phyloP scores from a whole-genome alignment of 2,797 vertebrate genomes.

The Galago senegalensis region DNA sequence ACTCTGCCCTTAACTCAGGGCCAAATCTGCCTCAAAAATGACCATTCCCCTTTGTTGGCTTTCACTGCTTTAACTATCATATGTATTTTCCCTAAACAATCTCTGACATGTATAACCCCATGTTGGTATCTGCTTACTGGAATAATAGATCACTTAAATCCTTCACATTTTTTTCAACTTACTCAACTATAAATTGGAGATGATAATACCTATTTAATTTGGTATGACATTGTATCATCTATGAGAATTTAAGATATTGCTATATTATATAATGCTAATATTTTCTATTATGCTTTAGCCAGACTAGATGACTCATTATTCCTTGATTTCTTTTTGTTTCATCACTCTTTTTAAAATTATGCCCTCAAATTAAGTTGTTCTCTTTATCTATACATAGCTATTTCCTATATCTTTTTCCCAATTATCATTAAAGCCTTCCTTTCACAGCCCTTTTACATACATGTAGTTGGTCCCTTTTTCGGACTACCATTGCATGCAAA shows the following conservation, averaged over 20 bases:
- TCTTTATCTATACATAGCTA: not conserved
- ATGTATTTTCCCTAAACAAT: not conserved
- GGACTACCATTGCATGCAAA: not conserved
- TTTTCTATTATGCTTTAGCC: not conserved
- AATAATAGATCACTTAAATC: not conserved
- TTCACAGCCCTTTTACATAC: not conserved
- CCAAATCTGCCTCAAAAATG: not conserved
- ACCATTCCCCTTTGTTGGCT: not conserved
- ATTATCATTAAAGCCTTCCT: not conserved
- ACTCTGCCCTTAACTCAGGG: not conserved
- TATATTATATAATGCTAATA: not conserved
- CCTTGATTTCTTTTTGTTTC: not conserved
- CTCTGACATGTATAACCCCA: not conserved
- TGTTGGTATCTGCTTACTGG: not conserved
- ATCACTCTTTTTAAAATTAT: not conserved
- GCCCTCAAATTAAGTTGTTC: not conserved
- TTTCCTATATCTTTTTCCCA: not conserved
- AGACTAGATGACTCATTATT: not conserved
- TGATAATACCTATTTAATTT: not conserved
- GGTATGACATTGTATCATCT: not conserved
- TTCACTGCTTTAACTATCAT: not conserved
- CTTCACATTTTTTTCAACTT: not conserved
- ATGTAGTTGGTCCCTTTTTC: not conserved
- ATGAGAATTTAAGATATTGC: not conserved
- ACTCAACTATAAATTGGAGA: not conserved